phyloP scores from a whole-genome alignment of 2,888 invertebrate genomes.

The Metopia argyrocephala region DNA sequence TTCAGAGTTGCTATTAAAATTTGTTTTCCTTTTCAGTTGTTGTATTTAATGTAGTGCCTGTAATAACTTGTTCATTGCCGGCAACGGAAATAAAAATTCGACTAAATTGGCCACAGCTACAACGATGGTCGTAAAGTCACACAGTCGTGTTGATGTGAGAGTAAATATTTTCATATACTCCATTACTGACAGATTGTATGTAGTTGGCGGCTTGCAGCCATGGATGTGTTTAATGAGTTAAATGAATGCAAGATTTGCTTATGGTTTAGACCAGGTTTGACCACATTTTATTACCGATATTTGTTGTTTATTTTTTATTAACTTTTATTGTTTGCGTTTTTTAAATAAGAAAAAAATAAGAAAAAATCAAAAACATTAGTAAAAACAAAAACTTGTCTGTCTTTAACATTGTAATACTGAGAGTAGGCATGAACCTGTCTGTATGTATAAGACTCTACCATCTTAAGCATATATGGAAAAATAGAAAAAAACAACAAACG shows the following conservation, averaged over 20 bases:
- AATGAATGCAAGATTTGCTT: background rate
- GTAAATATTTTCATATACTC: too few species aligned
- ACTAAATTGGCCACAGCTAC: too few species aligned
- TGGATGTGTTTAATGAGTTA: too few species aligned
- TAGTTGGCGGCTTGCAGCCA: background rate
- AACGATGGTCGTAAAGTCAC: too few species aligned
- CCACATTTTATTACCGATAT: slow-evolving; percentile 30
- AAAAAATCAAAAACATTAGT: background rate
- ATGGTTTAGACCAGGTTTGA: slow-evolving; percentile 48
- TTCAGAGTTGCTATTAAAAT: too few species aligned
- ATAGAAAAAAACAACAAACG: background rate
- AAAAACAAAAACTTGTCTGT: background rate
- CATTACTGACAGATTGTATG: too few species aligned
- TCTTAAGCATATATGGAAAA: background rate
- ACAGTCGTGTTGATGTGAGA: too few species aligned
- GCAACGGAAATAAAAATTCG: too few species aligned
- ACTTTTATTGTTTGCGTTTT: background rate
- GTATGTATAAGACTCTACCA: background rate
- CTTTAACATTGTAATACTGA: background rate
- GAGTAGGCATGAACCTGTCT: background rate
- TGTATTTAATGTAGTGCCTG: too few species aligned
- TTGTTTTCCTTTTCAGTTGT: too few species aligned
- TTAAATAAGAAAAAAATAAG: background rate
- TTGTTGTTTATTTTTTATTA: slow-evolving; percentile 30
- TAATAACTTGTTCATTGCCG: too few species aligned